phyloP scores from a whole-genome alignment of 2,113 vertebrate genomes.

The Tychaedon coryphoeus region DNA sequence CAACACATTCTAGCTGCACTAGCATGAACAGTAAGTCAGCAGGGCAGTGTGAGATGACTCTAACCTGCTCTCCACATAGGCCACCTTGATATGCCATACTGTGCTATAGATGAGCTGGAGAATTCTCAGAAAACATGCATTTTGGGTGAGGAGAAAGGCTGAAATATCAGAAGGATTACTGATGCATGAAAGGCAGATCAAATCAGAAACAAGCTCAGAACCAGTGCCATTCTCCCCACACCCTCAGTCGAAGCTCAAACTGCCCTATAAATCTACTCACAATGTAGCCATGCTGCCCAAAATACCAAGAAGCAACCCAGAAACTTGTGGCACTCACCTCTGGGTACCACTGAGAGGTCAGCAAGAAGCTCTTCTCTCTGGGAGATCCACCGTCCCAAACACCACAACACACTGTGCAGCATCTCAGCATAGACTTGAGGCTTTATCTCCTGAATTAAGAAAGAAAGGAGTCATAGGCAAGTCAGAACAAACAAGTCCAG shows the following conservation, averaged over 20 bases:
- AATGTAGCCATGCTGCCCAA: background rate
- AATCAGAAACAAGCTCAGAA: background rate
- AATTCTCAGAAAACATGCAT: background rate
- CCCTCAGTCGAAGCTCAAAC: background rate
- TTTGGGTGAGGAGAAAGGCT: background rate
- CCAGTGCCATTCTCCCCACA: background rate
- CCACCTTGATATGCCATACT: background rate
- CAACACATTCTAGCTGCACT: accelerated
- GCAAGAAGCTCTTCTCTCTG: background rate
- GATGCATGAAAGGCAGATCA: background rate
- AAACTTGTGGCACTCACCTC: conserved; percentile 24
- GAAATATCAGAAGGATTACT: background rate
- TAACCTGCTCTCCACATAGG: background rate
- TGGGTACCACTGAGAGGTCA: background rate
- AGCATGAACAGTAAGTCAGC: background rate
- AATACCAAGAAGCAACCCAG: background rate
- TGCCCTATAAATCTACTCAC: background rate
- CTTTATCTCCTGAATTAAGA: conserved; percentile 65
- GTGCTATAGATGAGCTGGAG: background rate
- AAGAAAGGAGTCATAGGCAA: conserved; percentile 64
- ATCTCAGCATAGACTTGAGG: conserved; percentile 51
- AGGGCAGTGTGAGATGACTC: background rate
- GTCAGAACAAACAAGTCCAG: conserved; percentile 70
- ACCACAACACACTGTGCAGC: background rate
- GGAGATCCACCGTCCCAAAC: background rate